phyloP scores from a whole-genome alignment of 2,888 invertebrate genomes.

The Petrophora chlorosata region DNA sequence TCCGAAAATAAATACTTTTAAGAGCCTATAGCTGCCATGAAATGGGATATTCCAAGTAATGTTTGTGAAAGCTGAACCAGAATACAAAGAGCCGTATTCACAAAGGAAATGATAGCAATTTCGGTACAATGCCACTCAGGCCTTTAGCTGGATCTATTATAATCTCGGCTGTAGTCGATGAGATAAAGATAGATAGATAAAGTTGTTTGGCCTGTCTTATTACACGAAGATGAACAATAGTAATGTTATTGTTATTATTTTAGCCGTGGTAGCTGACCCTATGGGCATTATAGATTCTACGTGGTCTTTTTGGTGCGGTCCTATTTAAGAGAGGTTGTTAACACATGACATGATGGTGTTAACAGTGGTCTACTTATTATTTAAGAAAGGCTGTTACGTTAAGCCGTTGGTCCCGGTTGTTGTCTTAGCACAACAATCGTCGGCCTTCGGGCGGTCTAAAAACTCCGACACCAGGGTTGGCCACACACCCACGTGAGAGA shows the following conservation, averaged over 20 bases:
- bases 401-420: no score
- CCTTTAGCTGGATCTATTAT: conserved; percentile 18
- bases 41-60: conserved; percentile 26
- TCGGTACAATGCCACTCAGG: conserved; percentile 14
- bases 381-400: no score
- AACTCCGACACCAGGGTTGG: no score
- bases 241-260: neutral
- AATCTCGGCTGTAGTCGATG: conserved; percentile 16
- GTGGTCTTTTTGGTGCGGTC: no score
- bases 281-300: neutral
- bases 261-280: neutral
- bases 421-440: no score
- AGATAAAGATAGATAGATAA: no score
- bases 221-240: conserved; percentile 7
- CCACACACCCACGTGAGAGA: no score
- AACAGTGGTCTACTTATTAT: no score
- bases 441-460: no score
- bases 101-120: conserved; percentile 31
- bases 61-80: conserved; percentile 27
- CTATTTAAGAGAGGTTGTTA: no score
- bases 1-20: conserved; percentile 18
- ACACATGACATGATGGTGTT: no score
- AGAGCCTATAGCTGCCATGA: conserved; percentile 13
- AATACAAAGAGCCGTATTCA: conserved; percentile 21
- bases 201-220: conserved; percentile 17